A percentile compares a stretch with the other conserved stretches of the same genome.
phyloP scores from a whole-genome alignment of 2,888 invertebrate genomes.

The Himalopsyche japonica region DNA sequence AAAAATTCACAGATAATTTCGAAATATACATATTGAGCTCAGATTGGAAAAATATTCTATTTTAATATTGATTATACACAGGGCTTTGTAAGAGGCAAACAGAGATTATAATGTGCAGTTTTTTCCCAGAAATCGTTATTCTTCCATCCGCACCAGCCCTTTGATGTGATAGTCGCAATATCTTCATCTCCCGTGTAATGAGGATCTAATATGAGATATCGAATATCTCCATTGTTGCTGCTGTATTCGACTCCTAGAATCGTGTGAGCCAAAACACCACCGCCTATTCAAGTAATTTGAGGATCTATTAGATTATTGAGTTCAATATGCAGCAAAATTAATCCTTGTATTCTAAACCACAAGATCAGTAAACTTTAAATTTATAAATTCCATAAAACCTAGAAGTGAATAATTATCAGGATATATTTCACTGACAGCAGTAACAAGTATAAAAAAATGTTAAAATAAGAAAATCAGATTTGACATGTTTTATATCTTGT shows the following conservation, averaged over 20 bases:
- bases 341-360: no score
- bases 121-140: conserved; percentile 92
- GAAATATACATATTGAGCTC: background rate
- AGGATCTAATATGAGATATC: conserved; percentile 96
- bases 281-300: conserved; percentile 63
- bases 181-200: conserved; percentile 94
- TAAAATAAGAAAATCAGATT: no score
- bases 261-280: conserved; percentile 96
- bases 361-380: no score
- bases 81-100: conserved; percentile 75
- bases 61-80: conserved; percentile 44
- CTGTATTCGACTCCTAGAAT: conserved; percentile 93
- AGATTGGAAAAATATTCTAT: background rate
- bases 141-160: conserved; percentile 99
- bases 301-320: no score
- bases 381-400: no score
- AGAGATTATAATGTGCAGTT: conserved; percentile 94
- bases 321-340: no score
- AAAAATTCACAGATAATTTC: background rate
- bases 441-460: no score
- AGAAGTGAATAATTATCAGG: no score
- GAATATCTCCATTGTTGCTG: conserved; percentile 74
- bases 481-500: no score
- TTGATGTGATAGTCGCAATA: conserved; percentile 68
- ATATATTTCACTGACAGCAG: no score